These are phyloP conservation scores for Suillia variegata DNA, from an alignment of 2,888 invertebrate species.

Conservation along the genomic window DNA sequence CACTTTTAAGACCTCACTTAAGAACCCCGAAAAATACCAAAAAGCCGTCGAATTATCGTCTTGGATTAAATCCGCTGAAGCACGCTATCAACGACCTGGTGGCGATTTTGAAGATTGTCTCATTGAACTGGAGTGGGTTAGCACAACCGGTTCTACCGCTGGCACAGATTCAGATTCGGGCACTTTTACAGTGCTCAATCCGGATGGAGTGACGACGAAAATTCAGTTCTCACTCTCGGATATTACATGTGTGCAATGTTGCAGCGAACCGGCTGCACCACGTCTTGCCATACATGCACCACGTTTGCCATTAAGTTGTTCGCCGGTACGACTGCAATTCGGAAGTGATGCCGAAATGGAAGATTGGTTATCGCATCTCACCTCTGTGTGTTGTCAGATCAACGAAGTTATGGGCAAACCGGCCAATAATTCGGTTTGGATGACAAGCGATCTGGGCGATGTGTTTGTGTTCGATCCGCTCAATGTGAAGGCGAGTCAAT, in stretches of 20 bases:
- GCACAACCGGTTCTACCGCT: conserved; percentile 39
- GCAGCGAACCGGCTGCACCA: conserved; percentile 81
- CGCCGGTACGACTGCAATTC: conserved; percentile 77
- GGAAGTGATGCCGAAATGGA: conserved; percentile 83
- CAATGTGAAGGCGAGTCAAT: conserved; percentile 65
- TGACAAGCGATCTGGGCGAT: conserved; percentile 78
- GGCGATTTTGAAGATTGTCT: conserved; percentile 75
- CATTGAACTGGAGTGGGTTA: conserved; percentile 83
- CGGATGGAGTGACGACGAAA: conserved; percentile 78
- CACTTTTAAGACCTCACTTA: conserved; percentile 56
- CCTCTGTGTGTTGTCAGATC: conserved; percentile 77
- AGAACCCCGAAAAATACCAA: conserved; percentile 69
- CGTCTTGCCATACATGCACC: conserved; percentile 77
- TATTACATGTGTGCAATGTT: conserved; percentile 76
- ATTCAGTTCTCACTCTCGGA: conserved; percentile 76
- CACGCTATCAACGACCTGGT: conserved; percentile 68
- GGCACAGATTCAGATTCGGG: conserved; percentile 68
- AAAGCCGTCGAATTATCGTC: conserved; percentile 83
- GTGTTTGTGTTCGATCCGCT: conserved; percentile 81
- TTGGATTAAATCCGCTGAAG: conserved; percentile 84
- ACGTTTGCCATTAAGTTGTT: conserved; percentile 62
- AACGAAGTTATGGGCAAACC: conserved; percentile 75
- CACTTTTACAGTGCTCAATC: conserved; percentile 76
- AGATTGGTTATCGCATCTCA: conserved; percentile 85
- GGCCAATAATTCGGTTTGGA: conserved; percentile 76